Conservation (phyloP, 2,888 invertebrate species). For the Heliconius charithonia region DNA sequence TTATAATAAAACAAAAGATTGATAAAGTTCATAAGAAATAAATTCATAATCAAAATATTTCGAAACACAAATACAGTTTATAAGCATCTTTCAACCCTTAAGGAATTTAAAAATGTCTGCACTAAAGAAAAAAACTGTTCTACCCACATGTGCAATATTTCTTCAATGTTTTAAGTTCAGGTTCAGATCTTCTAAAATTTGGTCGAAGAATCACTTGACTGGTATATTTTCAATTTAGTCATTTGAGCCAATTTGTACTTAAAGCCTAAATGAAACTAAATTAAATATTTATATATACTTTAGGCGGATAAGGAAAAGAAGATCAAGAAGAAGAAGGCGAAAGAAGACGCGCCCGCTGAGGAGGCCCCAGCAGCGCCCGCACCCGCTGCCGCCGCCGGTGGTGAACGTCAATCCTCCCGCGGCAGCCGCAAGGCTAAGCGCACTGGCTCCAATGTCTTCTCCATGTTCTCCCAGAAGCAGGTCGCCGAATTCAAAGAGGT, state of each 20-base stretch:
- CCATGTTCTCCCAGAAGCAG: constrained; percentile 98
- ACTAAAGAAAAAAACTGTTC: neutral
- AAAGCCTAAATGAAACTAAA: neutral
- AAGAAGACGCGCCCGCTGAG: constrained; percentile 87
- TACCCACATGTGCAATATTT: neutral
- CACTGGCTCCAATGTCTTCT: constrained; percentile 97
- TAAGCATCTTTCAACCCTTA: neutral
- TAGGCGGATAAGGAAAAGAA: constrained; percentile 96
- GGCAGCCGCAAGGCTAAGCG: constrained; percentile 93
- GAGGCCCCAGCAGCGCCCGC: constrained; percentile 86
- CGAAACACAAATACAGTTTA: too few species aligned
- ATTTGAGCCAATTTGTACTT: neutral
- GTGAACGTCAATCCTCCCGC: constrained; percentile 89
- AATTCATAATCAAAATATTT: neutral
- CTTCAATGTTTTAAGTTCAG: neutral
- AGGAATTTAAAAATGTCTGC: neutral
- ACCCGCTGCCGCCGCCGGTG: constrained; percentile 84
- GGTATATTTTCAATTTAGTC: neutral
- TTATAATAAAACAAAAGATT: neutral
- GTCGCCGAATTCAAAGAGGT: constrained; percentile 98
- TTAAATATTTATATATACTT: constrained; percentile 1
- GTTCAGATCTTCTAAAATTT: neutral
- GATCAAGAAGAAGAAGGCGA: constrained; percentile 86
- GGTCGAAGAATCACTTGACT: neutral
- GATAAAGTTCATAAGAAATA: neutral